Evolutionary conservation across 2,797 vertebrate genomes (phyloP), one percentile per base, ranked within the genome.

Genomic region (Novumbra hubbsi): DNA sequence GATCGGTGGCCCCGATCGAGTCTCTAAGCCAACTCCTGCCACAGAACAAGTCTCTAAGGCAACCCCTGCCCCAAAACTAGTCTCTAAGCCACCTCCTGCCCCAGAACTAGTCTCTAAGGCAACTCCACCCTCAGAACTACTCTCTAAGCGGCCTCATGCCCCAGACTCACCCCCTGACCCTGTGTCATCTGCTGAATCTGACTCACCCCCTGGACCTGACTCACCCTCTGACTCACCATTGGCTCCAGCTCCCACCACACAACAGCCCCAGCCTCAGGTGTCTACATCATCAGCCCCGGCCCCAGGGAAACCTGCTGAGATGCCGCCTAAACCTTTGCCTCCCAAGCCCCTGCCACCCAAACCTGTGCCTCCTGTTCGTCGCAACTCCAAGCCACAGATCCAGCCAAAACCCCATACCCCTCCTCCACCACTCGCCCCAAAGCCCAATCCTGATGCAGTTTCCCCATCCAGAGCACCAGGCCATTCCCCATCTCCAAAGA

Each of bases 211-310:
- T 16, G 28, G 76, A 14, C 24, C 80, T 16, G 28, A 76, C 17
- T 6, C 72, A 50, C 19, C 75, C 32, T 80, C 91, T n/a, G 49
- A 9, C 89, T 81, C 55, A 55, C 64, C 68, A 68, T 17, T 9
- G 72, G 90, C 76, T 28, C 92, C 89, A n/a, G 89, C 90, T 87
- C 93, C 94, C 69, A 94, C 95, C 85, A 95, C 91, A 32, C 95
- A 95, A 88, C 95, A 95, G 65, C 94, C 95, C 52, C 93, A 92
- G 82, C 88, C 95, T 77, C 95, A 93, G 85, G 94, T 92, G 85
- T 93, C 92, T 81, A 89, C 95, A 85, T 77, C 74, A 34, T 11
- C 52, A 7, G 77, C 87, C 15, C 84, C 88, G 55, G 83, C 93
- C 76, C 92, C 93, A 75, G 93, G 94, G 65, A 95, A 95, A 84